Evolutionary conservation across 64 coral and sea anemone genomes (phyloP).

Genomic region (Cladopsammia gracilis): DNA sequence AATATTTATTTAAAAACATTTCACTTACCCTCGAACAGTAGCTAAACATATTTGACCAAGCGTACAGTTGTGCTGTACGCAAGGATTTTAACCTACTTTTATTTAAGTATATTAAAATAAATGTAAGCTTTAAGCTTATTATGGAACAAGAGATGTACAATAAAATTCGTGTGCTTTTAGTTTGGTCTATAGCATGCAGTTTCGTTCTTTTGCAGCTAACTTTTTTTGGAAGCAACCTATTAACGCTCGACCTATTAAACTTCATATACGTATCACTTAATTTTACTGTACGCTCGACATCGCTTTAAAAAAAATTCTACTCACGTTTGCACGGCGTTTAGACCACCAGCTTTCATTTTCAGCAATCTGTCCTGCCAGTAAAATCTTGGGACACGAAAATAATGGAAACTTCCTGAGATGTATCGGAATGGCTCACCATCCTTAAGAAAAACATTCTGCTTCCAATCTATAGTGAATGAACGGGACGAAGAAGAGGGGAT

Average conservation of each 20-base stretch:
- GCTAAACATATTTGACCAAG: too few species aligned
- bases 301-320: not conserved
- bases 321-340: slow-evolving; percentile 93
- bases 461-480: slow-evolving; percentile 91
- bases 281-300: too few species aligned
- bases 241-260: too few species aligned
- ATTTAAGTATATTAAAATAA: too few species aligned
- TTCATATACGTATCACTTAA: not conserved
- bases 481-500: slow-evolving; percentile 37
- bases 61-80: too few species aligned
- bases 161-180: too few species aligned
- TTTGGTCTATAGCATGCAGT: too few species aligned
- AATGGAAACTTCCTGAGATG: slow-evolving; percentile 95
- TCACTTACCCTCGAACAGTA: too few species aligned
- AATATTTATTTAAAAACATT: too few species aligned
- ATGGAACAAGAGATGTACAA: too few species aligned
- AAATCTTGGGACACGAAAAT: slow-evolving; percentile 78
- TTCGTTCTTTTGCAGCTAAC: not conserved
- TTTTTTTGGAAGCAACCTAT: not conserved
- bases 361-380: slow-evolving; percentile 90
- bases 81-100: too few species aligned
- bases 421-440: slow-evolving; percentile 98
- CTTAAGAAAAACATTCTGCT: slow-evolving; percentile 87
- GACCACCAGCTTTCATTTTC: slow-evolving; percentile 86
- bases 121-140: too few species aligned